phyloP scores from a whole-genome alignment of 2,113 vertebrate genomes.

The Microtus pennsylvanicus region DNA sequence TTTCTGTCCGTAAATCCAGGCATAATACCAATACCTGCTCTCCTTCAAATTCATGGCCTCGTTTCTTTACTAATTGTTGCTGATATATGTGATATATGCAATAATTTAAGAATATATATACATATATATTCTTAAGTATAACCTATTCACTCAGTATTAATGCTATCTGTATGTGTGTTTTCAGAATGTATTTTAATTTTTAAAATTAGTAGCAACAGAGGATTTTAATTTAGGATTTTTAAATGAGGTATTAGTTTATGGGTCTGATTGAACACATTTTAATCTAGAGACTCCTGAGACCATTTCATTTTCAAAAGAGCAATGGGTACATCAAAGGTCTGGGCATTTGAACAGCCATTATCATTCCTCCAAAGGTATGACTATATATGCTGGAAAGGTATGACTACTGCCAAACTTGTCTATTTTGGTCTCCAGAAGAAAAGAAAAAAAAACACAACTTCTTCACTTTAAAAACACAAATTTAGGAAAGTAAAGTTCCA shows the following conservation, averaged over 20 bases:
- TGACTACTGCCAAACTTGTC: not conserved
- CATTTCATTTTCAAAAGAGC: not conserved
- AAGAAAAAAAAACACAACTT: not conserved
- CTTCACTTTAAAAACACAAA: not conserved
- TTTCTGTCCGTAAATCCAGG: not conserved
- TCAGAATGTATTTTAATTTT: not conserved
- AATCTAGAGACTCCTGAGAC: not conserved
- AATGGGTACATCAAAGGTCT: not conserved
- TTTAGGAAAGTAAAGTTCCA: not conserved
- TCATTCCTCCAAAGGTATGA: accelerated
- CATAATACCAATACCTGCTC: not conserved
- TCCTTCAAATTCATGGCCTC: not conserved
- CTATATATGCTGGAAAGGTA: not conserved
- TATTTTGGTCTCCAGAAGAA: not conserved
- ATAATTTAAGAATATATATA: not conserved
- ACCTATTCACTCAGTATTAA: not conserved
- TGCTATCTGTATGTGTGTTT: not conserved
- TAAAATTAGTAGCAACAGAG: not conserved
- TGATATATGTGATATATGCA: not conserved
- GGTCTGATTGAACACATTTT: not conserved
- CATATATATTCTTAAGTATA: not conserved
- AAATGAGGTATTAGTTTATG: not conserved
- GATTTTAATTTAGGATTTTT: not conserved
- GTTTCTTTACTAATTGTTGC: not conserved
- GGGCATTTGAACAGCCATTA: too few relatives aligned